Base-by-base conservation (phyloP, 30 jellyfish, hydroid and myxozoan genomes). In the Pseudorhiza aurosa region DNA sequence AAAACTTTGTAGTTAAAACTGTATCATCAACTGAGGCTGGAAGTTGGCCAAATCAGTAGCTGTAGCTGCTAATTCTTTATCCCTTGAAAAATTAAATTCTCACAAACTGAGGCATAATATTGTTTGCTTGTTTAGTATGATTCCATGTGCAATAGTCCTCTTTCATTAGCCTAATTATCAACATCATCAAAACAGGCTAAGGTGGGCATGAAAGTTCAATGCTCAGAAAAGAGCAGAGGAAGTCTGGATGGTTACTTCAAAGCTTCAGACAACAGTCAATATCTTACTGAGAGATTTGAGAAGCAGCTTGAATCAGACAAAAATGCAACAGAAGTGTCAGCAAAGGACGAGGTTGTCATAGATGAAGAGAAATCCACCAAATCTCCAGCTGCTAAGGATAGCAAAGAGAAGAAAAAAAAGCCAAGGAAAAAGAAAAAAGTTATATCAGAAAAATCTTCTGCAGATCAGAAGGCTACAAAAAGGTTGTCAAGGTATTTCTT, bases 291-390 rank as follows among this genome's bases (percentile, higher is more conserved):
- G 36, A 53, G 67, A 21, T 53, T 53, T 53, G 67, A 53, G 24
- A 53, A 53, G 67, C 19, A 53, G 67, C 24, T 53, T 9, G 4
- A 29, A 24, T 11, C 68, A 35, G 68, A 68, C 0, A 59, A n/a
- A 8, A 64, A 39, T 1, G 12, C 49, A 6, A 8, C 57, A 2
- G 14, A 19, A 22, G 1, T 2, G 21, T 56, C 45, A 19, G 7
- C 68, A 6, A 21, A 26, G 17, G 57, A 47, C 28, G 83, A 70
- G 4, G 30, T 70, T 6, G 18, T 15, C 2, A 31, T 70, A 24
- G 24, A 26, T 21, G 83, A 70, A 32, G 83, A 70, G 42, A 70
- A 46, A 28, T 70, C 83, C 2, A 28, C 83, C 4, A 70, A 70
- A 15, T 53, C 55, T 17, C 83, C 83, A 12, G 25, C 60, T 11